A percentile compares a stretch with the other conserved stretches of the same genome.
phyloP scores from a whole-genome alignment of 2,888 invertebrate genomes.

The Trileptium ribeirensis region DNA sequence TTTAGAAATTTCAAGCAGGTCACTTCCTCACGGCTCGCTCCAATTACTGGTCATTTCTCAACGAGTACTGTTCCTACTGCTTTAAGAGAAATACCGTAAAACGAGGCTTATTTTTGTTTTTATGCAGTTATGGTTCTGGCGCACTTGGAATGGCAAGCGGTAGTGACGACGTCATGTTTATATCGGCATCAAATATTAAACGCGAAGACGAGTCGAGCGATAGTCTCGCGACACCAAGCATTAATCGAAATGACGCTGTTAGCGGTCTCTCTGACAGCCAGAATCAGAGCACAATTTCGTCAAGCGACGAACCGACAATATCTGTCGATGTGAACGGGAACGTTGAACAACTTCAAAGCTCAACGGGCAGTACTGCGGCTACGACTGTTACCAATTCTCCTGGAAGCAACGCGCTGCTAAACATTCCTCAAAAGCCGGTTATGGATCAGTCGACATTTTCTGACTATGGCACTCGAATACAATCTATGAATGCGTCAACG shows the following conservation, averaged over 20 bases:
- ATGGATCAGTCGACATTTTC: constrained; percentile 27
- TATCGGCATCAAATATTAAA: too few relatives aligned
- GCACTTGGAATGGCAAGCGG: background rate
- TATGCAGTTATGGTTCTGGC: background rate
- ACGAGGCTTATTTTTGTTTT: too few relatives aligned
- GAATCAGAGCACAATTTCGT: background rate
- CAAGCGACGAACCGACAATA: background rate
- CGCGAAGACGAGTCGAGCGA: background rate
- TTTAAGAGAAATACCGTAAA: too few relatives aligned
- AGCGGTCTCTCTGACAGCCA: background rate
- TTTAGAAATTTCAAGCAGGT: too few relatives aligned
- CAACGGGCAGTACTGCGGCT: background rate
- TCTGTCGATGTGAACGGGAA: background rate
- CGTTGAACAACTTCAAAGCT: background rate
- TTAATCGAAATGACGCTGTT: background rate
- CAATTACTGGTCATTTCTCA: too few relatives aligned
- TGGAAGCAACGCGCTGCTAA: background rate
- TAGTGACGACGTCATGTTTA: background rate
- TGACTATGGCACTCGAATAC: constrained; percentile 24
- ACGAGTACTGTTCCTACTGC: too few relatives aligned
- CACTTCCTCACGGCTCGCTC: too few relatives aligned
- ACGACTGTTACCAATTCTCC: too few relatives aligned
- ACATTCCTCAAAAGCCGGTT: background rate
- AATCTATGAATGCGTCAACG: constrained; percentile 20
- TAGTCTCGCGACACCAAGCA: background rate